Evolutionary conservation across 2,888 invertebrate species (phyloP), one percentile per base, ranked within the genome.

Genomic region (Latrodectus hesperus): DNA sequence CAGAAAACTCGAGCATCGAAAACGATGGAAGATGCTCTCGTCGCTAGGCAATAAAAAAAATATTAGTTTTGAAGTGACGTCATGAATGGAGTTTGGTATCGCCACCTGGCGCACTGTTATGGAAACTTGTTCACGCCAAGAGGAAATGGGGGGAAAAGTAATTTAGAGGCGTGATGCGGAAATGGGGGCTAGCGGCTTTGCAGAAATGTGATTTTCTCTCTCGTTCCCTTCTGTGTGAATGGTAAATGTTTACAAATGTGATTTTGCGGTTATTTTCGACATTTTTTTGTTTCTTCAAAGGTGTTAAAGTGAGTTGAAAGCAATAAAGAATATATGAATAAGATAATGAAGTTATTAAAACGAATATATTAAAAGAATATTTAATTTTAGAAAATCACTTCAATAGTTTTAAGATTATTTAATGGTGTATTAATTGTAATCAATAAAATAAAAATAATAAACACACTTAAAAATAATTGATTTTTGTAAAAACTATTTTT

Each of bases 61-160:
- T 72, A 60, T 64, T 80, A 22, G 64, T 72, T 80, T 60, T 64
- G 38, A 52, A 26, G 17, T 80, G 80, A 80, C 80, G 80, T 80
- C 80, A 80, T 38, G 11, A 9, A 51, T 38, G 38, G 6, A 38
- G 17, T 17, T 49, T 49, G n/a, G 26, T n/a, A 17, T 11, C 72
- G 80, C 80, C 72, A 64, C 80, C 80, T 80, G 80, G 80, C 38
- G 68, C 26, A 22, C 12, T 26, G 72, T 38, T 38, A 6, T 38
- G 64, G 64, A 22, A 49, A 22, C 17, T 16, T 64, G 72, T 70
- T 65, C 64, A 80, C 79, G 49, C n/a, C n/a, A 22, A 81, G 51
- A 81, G 73, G 68, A 70, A 68, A 75, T 51, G 55, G 64, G 51
- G 51, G 70, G 65, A 55, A 49, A 64, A 60, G 49, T 64, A 49